These are phyloP conservation scores for Chrysaora quinquecirrha DNA, from an alignment of 30 jellyfish, hydroid and myxozoan species.

Conservation along the genomic window DNA sequence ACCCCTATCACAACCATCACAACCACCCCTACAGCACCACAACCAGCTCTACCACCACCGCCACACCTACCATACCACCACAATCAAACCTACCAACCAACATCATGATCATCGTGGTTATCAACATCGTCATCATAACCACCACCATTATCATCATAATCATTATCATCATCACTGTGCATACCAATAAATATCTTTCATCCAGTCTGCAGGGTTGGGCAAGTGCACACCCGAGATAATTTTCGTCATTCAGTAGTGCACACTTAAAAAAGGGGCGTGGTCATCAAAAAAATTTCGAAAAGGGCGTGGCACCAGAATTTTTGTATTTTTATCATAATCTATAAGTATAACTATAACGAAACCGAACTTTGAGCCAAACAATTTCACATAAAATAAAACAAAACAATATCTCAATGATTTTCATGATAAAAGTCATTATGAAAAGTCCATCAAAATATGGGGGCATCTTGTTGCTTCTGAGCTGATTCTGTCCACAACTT, in stretches of 20 bases:
- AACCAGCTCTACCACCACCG: no score
- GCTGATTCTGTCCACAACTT: neutral
- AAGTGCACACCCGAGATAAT: conserved; percentile 1
- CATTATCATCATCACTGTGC: no score
- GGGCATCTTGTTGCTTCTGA: neutral
- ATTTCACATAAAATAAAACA: neutral
- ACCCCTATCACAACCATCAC: no score
- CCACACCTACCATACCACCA: no score
- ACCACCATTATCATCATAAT: no score
- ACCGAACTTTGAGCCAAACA: neutral
- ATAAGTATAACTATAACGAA: neutral
- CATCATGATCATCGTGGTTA: no score
- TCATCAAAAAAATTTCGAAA: neutral
- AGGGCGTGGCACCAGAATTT: no score
- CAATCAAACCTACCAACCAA: no score
- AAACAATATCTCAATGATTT: neutral
- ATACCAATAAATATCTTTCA: no score
- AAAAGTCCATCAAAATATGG: neutral
- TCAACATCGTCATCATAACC: no score
- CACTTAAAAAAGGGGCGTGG: conserved; percentile 11
- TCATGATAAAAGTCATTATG: neutral
- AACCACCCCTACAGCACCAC: no score
- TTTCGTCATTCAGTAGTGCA: neutral
- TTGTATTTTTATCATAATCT: neutral
- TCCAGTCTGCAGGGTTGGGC: neutral